phyloP scores from a whole-genome alignment of 2,113 vertebrate species.

The Syngnathus floridae region DNA sequence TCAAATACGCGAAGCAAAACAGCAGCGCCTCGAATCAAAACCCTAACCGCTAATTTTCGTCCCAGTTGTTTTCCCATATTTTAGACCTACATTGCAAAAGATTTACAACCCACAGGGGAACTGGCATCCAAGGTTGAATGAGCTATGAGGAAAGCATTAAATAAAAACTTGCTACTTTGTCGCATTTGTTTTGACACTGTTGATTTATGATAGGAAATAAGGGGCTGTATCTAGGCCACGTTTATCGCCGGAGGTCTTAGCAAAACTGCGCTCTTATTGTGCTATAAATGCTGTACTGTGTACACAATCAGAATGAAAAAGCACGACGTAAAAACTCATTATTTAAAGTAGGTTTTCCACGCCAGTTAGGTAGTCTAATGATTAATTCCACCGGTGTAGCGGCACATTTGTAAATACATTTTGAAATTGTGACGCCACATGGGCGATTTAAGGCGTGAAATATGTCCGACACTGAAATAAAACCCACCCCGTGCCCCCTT shows the following conservation, averaged over 20 bases:
- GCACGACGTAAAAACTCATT: neutral
- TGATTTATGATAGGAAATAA: conserved; percentile 6
- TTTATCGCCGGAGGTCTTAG: conserved; percentile 10
- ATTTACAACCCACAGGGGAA: conserved; percentile 2
- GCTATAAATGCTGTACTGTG: neutral
- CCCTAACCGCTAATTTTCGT: neutral
- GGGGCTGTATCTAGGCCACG: conserved; percentile 9
- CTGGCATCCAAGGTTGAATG: neutral
- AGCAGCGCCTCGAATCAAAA: too few species aligned
- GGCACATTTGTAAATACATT: conserved; percentile 14
- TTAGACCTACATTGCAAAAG: neutral
- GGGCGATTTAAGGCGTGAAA: conserved; percentile 47
- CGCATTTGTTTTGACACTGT: conserved; percentile 6
- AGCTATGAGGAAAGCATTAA: neutral
- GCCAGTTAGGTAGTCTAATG: neutral
- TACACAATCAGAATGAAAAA: neutral
- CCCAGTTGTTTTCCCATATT: neutral
- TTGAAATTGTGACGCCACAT: conserved; percentile 54
- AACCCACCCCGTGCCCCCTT: conserved; percentile 39
- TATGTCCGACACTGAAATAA: conserved; percentile 56
- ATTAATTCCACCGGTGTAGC: neutral
- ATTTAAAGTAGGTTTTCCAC: neutral
- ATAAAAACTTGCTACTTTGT: conserved; percentile 10
- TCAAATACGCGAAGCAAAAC: too few species aligned
- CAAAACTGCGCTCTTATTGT: neutral